phyloP scores from a whole-genome alignment of 2,888 invertebrate genomes.

The Meghimatium bilineatum region DNA sequence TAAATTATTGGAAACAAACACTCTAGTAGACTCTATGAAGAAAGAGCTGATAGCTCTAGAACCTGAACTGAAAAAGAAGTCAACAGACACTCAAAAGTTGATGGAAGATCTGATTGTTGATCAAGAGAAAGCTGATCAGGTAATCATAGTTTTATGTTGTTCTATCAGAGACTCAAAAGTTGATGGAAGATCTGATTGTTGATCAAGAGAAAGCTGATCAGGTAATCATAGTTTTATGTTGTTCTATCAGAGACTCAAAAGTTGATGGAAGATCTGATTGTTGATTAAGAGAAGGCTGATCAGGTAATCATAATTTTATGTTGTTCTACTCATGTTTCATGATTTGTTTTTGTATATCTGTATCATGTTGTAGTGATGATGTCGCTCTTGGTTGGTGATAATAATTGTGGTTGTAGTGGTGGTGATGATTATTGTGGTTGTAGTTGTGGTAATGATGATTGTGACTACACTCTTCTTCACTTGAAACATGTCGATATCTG shows the following conservation, averaged over 20 bases:
- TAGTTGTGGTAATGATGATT: too few species aligned
- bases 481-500: too few species aligned
- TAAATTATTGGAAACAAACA: conserved; percentile 89
- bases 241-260: conserved; percentile 86
- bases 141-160: too few species aligned
- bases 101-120: conserved; percentile 87
- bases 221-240: too few species aligned
- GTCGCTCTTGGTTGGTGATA: too few species aligned
- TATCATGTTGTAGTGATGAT: too few species aligned
- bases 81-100: conserved; percentile 85
- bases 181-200: conserved; percentile 86
- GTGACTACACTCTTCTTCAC: too few species aligned
- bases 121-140: conserved; percentile 88
- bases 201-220: conserved; percentile 89
- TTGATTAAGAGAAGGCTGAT: conserved; percentile 89
- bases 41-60: conserved; percentile 88
- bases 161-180: conserved; percentile 85
- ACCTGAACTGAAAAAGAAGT: conserved; percentile 87
- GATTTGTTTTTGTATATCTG: too few species aligned
- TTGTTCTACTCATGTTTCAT: too few species aligned
- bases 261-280: conserved; percentile 85
- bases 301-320: conserved; percentile 81
- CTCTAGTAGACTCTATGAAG: conserved; percentile 90
- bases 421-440: too few species aligned
- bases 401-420: too few species aligned